Percentiles rank a stretch among this genome's conserved stretches.
Evolutionary conservation across 37 sponge, comb jelly and placozoan species (phyloP).

Genomic region (Amphimedon queenslandica): DNA sequence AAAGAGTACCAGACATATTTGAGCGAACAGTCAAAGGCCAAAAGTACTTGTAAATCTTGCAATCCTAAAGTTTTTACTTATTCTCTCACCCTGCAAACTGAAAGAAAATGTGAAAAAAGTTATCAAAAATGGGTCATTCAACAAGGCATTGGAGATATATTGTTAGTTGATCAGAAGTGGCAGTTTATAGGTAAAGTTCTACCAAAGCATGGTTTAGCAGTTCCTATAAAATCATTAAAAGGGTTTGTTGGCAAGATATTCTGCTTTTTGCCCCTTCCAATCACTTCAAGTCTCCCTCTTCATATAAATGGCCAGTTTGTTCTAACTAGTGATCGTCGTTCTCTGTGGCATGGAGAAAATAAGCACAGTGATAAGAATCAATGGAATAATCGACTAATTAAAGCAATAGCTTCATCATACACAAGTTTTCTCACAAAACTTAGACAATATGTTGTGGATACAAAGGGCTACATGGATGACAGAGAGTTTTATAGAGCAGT

Average conservation of each 20-base stretch:
- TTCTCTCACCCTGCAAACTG: too few relatives aligned
- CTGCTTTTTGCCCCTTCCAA: constrained; percentile 75
- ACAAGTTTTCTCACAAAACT: constrained; percentile 26
- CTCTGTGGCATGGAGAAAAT: constrained; percentile 40
- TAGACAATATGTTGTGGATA: not conserved
- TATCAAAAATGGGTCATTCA: constrained; percentile 61
- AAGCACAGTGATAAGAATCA: constrained; percentile 14
- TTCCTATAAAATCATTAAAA: not conserved
- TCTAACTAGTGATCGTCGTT: constrained; percentile 48
- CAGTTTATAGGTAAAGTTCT: constrained; percentile 18
- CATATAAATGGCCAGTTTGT: constrained; percentile 78
- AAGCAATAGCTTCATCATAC: constrained; percentile 62
- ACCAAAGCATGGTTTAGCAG: constrained; percentile 58
- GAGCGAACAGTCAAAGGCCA: too few relatives aligned
- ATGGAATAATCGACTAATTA: constrained; percentile 62
- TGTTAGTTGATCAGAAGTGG: constrained; percentile 15
- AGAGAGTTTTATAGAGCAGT: not conserved
- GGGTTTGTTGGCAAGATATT: constrained; percentile 28
- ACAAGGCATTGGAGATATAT: constrained; percentile 54
- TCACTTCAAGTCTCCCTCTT: constrained; percentile 38
- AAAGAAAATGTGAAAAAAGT: too few relatives aligned
- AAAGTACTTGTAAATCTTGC: too few relatives aligned
- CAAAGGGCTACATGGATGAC: not conserved
- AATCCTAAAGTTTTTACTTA: too few relatives aligned
- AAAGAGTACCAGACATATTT: too few relatives aligned